phyloP scores from a whole-genome alignment of 2,797 vertebrate genomes.

The Agapornis canus region DNA sequence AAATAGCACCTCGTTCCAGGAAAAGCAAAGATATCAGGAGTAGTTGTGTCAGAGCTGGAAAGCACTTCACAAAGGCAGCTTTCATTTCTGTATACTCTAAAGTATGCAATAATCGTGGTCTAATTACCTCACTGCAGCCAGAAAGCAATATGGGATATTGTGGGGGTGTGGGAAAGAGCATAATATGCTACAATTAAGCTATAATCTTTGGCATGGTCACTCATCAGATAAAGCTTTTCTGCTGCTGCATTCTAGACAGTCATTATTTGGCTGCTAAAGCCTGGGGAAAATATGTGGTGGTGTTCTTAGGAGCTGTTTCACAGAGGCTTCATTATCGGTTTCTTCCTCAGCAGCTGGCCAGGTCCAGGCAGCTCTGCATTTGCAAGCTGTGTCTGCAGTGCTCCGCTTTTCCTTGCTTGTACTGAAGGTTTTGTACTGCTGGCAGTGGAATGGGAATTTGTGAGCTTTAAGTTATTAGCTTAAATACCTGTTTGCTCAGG shows the following conservation, averaged over 20 bases:
- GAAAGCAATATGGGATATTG: constrained; percentile 40
- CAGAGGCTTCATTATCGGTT: constrained; percentile 35
- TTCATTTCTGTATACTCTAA: constrained; percentile 52
- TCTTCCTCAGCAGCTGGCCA: constrained; percentile 11
- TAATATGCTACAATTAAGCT: constrained; percentile 49
- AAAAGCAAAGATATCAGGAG: constrained; percentile 38
- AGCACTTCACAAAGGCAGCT: constrained; percentile 50
- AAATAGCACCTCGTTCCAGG: constrained; percentile 10
- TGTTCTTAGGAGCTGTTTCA: constrained; percentile 14
- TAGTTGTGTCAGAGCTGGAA: constrained; percentile 38
- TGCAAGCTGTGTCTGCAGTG: neutral
- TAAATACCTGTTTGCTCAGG: neutral
- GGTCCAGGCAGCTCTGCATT: neutral
- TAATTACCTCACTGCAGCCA: constrained; percentile 45
- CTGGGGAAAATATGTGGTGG: constrained; percentile 42
- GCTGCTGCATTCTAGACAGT: neutral
- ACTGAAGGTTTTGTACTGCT: neutral
- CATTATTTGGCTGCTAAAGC: constrained; percentile 42
- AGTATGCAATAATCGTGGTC: constrained; percentile 18
- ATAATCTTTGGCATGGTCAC: constrained; percentile 64
- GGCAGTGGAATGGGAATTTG: neutral
- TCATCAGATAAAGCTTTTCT: constrained; percentile 48
- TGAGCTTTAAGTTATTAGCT: neutral
- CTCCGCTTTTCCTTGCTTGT: neutral
- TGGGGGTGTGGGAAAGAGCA: constrained; percentile 59